Conservation (phyloP, 2,797 vertebrate species). For the Atherinosoma microstoma region DNA sequence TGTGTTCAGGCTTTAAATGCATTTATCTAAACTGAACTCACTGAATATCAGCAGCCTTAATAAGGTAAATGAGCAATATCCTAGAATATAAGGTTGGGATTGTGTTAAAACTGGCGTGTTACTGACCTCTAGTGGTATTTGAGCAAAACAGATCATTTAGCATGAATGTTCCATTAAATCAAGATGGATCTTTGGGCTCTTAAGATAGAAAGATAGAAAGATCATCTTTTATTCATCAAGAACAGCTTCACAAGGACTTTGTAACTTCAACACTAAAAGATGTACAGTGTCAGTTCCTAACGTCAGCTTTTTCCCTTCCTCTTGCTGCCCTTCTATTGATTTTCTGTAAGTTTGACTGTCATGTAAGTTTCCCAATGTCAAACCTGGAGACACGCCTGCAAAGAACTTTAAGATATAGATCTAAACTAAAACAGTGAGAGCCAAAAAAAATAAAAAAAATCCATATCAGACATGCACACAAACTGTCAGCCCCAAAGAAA, state of each 20-base stretch:
- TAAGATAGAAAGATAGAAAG: not conserved
- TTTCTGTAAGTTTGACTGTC: slow-evolving; percentile 27
- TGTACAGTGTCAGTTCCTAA: not conserved
- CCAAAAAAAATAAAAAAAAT: not conserved
- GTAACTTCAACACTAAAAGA: not conserved
- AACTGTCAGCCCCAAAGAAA: slow-evolving; percentile 7
- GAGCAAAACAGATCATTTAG: not conserved
- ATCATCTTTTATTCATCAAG: slow-evolving; percentile 5
- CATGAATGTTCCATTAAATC: not conserved
- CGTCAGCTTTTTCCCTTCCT: not conserved
- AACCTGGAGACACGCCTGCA: not conserved
- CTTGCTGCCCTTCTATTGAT: slow-evolving; percentile 3
- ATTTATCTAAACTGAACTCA: not conserved
- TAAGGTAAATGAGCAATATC: slow-evolving; percentile 12
- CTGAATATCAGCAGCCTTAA: slow-evolving; percentile 2
- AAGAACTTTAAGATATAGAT: slow-evolving; percentile 31
- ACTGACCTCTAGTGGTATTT: slow-evolving; percentile 72
- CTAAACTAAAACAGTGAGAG: slow-evolving; percentile 16
- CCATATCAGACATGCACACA: slow-evolving; percentile 17
- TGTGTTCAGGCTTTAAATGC: not conserved
- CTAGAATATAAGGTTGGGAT: not conserved
- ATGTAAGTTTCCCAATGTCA: slow-evolving; percentile 19
- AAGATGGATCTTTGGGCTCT: not conserved
- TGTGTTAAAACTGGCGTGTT: slow-evolving; percentile 23
- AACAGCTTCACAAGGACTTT: not conserved